Conservation (phyloP, 2,113 vertebrate species). For the Nicator chloris region DNA sequence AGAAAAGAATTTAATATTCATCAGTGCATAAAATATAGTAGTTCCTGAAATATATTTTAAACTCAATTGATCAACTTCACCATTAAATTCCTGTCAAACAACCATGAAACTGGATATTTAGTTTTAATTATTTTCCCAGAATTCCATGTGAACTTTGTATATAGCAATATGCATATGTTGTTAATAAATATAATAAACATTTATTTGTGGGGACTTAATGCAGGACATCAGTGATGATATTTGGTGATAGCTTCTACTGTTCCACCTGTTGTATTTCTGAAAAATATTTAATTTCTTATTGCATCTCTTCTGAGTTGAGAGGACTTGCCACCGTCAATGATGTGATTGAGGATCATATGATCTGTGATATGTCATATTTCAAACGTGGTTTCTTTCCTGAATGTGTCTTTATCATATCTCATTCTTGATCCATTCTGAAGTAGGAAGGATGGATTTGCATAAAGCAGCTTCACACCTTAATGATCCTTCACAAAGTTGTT, state of each 20-base stretch:
- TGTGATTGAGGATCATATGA: not conserved
- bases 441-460: not conserved
- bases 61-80: not conserved
- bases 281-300: not conserved
- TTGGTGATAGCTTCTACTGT: not conserved
- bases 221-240: not conserved
- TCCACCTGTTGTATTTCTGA: not conserved
- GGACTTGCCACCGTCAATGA: not conserved
- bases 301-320: not conserved
- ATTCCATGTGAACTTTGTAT: not conserved
- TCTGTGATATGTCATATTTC: not conserved
- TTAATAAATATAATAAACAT: not conserved
- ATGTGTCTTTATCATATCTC: not conserved
- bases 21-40: slow-evolving; percentile 36
- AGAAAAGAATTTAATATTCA: slow-evolving; percentile 31
- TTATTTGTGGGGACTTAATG: not conserved
- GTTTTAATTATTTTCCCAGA: not conserved
- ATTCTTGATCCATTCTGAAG: not conserved
- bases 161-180: not conserved
- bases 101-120: not conserved
- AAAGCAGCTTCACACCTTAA: not conserved
- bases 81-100: not conserved
- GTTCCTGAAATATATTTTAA: slow-evolving; percentile 40
- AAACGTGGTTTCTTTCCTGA: not conserved
- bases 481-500: not conserved